phyloP scores from a whole-genome alignment of 2,888 invertebrate genomes.

The Cecidostiba fungosa region DNA sequence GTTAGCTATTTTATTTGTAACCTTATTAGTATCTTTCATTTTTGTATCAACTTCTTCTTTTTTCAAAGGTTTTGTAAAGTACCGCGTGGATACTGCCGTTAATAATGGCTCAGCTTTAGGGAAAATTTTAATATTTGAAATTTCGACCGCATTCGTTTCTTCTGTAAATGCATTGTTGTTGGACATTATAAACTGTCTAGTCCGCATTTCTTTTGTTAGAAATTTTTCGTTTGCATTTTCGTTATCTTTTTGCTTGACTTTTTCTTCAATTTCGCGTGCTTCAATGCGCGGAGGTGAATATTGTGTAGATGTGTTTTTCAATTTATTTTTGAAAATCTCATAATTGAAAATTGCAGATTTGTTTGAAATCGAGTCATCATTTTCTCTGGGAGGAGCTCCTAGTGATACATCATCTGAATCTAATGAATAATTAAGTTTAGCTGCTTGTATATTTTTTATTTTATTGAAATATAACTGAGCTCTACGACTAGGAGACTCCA shows the following conservation, averaged over 20 bases:
- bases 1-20: neutral
- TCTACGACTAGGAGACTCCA: neutral
- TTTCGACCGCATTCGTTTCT: constrained; percentile 14
- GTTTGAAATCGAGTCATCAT: neutral
- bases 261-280: neutral
- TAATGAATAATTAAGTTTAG: neutral
- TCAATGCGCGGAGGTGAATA: neutral
- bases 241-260: neutral
- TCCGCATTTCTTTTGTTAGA: constrained; percentile 15
- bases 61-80: constrained; percentile 35
- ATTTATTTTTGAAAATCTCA: constrained; percentile 11
- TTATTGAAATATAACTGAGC: neutral
- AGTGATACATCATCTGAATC: constrained; percentile 54
- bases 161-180: neutral
- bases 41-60: neutral
- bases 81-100: constrained; percentile 30
- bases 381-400: neutral
- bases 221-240: neutral
- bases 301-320: constrained; percentile 19
- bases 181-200: neutral
- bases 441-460: neutral
- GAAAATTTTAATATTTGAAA: neutral
- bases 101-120: neutral
- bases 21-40: neutral
- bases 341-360: neutral